Evolutionary conservation across 2,888 invertebrate genomes (phyloP).

Genomic region (Helleia helle): DNA sequence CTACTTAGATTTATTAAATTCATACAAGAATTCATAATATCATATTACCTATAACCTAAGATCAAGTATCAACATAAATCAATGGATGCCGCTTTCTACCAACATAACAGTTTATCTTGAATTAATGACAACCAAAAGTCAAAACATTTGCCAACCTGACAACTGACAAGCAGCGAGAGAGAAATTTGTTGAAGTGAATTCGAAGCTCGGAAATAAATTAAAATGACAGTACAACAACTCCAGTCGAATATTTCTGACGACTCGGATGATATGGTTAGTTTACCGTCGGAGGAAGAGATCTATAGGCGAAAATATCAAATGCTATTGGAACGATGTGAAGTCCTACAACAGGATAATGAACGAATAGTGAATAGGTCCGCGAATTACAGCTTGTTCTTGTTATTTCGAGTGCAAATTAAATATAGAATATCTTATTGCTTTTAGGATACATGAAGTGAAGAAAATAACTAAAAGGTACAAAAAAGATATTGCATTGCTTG

Average conservation of each 20-base stretch:
- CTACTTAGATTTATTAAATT: too few relatives aligned
- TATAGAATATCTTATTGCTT: slow-evolving; percentile 22
- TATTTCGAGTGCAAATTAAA: background rate
- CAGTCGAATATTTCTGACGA: slow-evolving; percentile 72
- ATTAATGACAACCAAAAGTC: too few relatives aligned
- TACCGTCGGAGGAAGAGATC: slow-evolving; percentile 76
- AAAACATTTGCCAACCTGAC: slow-evolving; percentile 20
- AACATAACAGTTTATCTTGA: too few relatives aligned
- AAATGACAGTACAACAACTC: slow-evolving; percentile 72
- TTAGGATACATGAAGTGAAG: slow-evolving; percentile 80
- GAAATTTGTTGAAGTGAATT: slow-evolving; percentile 59
- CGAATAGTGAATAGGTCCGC: slow-evolving; percentile 78
- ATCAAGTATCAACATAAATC: too few relatives aligned
- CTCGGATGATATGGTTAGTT: slow-evolving; percentile 70
- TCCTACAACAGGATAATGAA: slow-evolving; percentile 84
- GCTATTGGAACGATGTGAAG: slow-evolving; percentile 81
- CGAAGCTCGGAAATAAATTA: slow-evolving; percentile 68
- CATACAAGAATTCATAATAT: too few relatives aligned
- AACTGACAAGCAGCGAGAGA: slow-evolving; percentile 47
- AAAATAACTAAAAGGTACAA: slow-evolving; percentile 78
- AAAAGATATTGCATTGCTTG: slow-evolving; percentile 80
- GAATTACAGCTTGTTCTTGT: slow-evolving; percentile 22
- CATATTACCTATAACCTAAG: too few relatives aligned
- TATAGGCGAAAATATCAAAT: slow-evolving; percentile 84
- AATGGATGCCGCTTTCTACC: too few relatives aligned